These are phyloP conservation scores for Megalops atlanticus DNA, from an alignment of 2,113 vertebrate species.

Conservation along the genomic window DNA sequence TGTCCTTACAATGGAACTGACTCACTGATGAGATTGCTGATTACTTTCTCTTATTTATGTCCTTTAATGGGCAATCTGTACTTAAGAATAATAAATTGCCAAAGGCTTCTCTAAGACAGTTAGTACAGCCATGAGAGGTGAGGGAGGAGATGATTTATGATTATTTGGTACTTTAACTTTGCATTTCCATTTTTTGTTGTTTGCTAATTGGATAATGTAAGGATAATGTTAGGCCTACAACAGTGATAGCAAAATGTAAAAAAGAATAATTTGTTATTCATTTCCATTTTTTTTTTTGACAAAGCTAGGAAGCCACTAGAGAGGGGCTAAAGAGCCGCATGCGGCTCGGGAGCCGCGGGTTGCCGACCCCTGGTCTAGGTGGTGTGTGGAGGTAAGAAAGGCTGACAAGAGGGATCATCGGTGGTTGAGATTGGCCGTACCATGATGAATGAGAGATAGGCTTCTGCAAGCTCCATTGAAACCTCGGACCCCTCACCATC, in stretches of 20 bases:
- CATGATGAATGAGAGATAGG: not conserved
- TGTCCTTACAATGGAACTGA: not conserved
- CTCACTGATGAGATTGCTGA: not conserved
- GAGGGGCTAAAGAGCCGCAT: no score
- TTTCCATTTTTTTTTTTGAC: no score
- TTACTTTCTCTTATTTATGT: not conserved
- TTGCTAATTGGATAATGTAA: no score
- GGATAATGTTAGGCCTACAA: no score
- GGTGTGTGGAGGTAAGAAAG: not conserved
- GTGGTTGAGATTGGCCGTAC: not conserved
- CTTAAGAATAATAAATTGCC: not conserved
- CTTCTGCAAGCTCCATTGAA: not conserved
- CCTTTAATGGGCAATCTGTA: not conserved
- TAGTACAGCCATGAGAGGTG: not conserved
- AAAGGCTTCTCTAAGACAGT: not conserved
- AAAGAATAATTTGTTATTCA: no score
- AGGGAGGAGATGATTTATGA: no score
- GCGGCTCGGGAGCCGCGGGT: no score
- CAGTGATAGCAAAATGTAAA: no score
- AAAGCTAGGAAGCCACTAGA: no score
- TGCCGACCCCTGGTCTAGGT: not conserved
- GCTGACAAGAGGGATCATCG: not conserved
- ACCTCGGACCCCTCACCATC: not conserved
- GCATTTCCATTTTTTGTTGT: no score
- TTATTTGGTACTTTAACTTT: no score